Evolutionary conservation across 1,140 invertebrate genomes (phyloP).

Genomic region (Papilio helenus): DNA sequence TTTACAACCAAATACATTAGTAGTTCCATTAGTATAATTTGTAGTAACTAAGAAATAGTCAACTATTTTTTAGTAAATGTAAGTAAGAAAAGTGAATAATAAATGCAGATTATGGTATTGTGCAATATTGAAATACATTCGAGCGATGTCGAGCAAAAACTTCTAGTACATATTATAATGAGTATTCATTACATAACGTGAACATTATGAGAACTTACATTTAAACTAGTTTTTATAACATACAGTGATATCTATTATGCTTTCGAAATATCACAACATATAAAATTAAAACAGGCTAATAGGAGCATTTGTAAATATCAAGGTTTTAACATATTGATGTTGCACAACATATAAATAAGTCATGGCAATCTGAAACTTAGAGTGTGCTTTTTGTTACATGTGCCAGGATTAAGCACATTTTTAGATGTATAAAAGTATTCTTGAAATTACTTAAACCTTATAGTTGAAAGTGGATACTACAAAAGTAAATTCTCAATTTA

Average conservation of each 20-base stretch:
- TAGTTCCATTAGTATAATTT: too few relatives aligned
- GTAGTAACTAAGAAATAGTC: too few relatives aligned
- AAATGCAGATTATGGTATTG: background rate
- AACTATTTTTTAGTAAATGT: too few relatives aligned
- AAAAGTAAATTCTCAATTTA: too few relatives aligned
- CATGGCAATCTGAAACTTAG: conserved; percentile 17
- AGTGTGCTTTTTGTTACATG: background rate
- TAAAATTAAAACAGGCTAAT: conserved; percentile 1
- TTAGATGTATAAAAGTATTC: background rate
- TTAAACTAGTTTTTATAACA: background rate
- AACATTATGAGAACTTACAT: background rate
- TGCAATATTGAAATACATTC: background rate
- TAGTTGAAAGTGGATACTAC: too few relatives aligned
- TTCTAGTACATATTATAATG: background rate
- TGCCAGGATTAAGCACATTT: background rate
- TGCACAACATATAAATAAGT: conserved; percentile 31
- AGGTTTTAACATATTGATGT: conserved; percentile 28
- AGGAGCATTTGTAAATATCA: conserved; percentile 15
- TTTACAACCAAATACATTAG: background rate
- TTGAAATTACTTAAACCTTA: background rate
- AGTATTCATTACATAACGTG: background rate
- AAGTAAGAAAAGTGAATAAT: too few relatives aligned
- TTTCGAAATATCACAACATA: background rate
- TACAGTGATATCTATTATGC: background rate
- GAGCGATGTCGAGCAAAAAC: background rate